These are phyloP conservation scores for Lochmaea capreae DNA, from an alignment of 2,888 invertebrate species.

Conservation along the genomic window DNA sequence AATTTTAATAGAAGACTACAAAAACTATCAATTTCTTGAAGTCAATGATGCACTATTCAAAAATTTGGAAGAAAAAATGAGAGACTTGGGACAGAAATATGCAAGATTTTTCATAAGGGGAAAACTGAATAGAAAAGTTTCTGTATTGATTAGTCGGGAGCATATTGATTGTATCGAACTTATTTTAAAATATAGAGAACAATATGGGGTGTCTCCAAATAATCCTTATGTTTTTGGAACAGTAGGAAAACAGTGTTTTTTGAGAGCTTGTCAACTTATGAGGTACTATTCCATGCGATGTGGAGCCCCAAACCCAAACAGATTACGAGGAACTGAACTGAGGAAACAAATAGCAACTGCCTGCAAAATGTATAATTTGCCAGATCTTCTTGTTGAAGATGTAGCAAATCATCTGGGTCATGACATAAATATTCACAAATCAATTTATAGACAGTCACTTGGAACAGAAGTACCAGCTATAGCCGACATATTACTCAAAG, in stretches of 20 bases:
- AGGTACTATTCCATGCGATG: slow-evolving; percentile 25
- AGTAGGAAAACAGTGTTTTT: slow-evolving; percentile 12
- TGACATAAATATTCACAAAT: slow-evolving; percentile 10
- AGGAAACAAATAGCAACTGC: slow-evolving; percentile 31
- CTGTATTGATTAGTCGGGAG: slow-evolving; percentile 28
- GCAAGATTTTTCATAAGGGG: slow-evolving; percentile 17
- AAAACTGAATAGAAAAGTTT: slow-evolving; percentile 23
- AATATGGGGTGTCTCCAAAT: slow-evolving; percentile 6
- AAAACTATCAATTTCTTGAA: slow-evolving; percentile 29
- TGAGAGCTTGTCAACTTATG: slow-evolving; percentile 29
- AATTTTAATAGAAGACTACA: slow-evolving; percentile 32
- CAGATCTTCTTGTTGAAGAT: slow-evolving; percentile 24
- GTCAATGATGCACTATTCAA: slow-evolving; percentile 20
- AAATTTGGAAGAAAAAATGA: slow-evolving; percentile 12
- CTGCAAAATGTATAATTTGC: slow-evolving; percentile 21
- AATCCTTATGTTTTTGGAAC: slow-evolving; percentile 37
- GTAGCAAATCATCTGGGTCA: slow-evolving; percentile 29
- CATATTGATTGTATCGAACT: slow-evolving; percentile 13
- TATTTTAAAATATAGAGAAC: slow-evolving; percentile 19
- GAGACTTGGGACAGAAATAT: slow-evolving; percentile 23
- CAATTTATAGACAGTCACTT: slow-evolving; percentile 16
- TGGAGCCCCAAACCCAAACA: slow-evolving; percentile 25
- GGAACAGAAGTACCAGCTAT: slow-evolving; percentile 21
- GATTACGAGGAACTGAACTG: slow-evolving; percentile 19
- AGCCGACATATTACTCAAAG: slow-evolving; percentile 22